Percentiles rank a stretch among this genome's conserved stretches.
These are phyloP conservation scores for Nomada hirtipes DNA, from an alignment of 2,888 invertebrate genomes.

Conservation along the genomic window DNA sequence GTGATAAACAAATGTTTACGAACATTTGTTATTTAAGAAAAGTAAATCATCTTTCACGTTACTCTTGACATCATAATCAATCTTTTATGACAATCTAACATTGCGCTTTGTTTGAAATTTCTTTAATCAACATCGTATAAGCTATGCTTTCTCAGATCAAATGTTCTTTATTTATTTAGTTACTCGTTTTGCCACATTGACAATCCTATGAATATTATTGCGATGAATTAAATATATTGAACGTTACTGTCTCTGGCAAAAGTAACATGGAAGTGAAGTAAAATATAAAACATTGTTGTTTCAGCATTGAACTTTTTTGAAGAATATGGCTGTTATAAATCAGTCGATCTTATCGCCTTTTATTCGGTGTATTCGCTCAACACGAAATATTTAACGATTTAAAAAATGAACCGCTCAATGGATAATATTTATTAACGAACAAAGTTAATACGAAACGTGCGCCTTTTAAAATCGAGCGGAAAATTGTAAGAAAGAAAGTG, in stretches of 20 bases:
- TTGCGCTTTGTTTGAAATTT: background rate
- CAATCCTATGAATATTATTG: background rate
- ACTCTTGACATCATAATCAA: background rate
- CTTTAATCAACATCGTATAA: background rate
- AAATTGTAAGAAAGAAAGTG: constrained; percentile 19
- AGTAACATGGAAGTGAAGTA: background rate
- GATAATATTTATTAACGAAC: background rate
- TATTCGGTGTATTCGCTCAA: background rate
- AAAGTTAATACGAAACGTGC: background rate
- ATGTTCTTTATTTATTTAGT: background rate
- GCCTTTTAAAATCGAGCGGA: background rate
- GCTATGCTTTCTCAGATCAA: background rate
- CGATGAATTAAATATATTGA: background rate
- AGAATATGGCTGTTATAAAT: constrained; percentile 5
- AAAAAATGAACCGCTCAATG: background rate
- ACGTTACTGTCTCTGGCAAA: background rate
- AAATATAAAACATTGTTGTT: constrained; percentile 23
- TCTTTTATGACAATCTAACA: background rate
- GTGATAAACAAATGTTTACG: background rate
- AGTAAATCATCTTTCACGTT: background rate
- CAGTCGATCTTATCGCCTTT: constrained; percentile 17
- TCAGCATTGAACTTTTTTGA: constrained; percentile 21
- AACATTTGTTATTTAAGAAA: background rate
- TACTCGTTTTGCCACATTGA: background rate
- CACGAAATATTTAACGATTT: constrained; percentile 1